phyloP scores from a whole-genome alignment of 2,888 invertebrate species.

The Caenorhabditis afra region DNA sequence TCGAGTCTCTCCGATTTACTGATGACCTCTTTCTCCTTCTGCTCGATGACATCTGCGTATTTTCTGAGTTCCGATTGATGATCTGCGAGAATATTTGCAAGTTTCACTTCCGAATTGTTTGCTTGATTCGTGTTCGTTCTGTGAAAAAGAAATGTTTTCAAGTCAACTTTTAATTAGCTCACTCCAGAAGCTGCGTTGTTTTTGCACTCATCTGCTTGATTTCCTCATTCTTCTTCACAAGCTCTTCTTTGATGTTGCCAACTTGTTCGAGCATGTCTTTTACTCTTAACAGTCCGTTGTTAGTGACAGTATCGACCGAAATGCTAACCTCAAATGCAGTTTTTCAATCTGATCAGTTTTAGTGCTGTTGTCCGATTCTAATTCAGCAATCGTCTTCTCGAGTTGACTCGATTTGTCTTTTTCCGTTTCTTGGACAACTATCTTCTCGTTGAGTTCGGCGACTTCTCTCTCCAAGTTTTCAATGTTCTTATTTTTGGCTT shows the following conservation, averaged over 20 bases:
- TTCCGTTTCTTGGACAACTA: conserved; percentile 12
- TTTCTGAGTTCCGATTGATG: conserved; percentile 63
- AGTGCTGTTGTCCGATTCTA: conserved; percentile 38
- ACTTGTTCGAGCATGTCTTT: conserved; percentile 70
- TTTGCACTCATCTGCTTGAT: conserved; percentile 69
- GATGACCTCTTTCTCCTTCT: conserved; percentile 41
- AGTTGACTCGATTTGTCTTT: conserved; percentile 31
- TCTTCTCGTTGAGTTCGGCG: conserved; percentile 33
- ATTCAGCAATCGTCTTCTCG: conserved; percentile 39
- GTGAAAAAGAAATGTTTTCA: too few species aligned
- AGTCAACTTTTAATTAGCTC: not conserved
- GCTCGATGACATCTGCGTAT: conserved; percentile 28
- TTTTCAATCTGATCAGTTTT: conserved; percentile 63
- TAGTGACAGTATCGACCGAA: too few species aligned
- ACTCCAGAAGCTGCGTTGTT: conserved; percentile 67
- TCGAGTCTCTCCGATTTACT: conserved; percentile 33
- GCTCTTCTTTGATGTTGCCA: conserved; percentile 64
- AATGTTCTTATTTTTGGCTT: conserved; percentile 60
- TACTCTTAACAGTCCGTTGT: conserved; percentile 55
- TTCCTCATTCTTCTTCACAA: conserved; percentile 71
- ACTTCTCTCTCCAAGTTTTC: conserved; percentile 37
- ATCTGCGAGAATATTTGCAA: conserved; percentile 63
- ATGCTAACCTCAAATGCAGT: conserved; percentile 52
- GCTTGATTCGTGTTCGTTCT: conserved; percentile 29
- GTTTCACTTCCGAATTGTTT: conserved; percentile 29